These are phyloP conservation scores for Spodoptera litura DNA, from an alignment of 1,140 invertebrate genomes.

Conservation along the genomic window DNA sequence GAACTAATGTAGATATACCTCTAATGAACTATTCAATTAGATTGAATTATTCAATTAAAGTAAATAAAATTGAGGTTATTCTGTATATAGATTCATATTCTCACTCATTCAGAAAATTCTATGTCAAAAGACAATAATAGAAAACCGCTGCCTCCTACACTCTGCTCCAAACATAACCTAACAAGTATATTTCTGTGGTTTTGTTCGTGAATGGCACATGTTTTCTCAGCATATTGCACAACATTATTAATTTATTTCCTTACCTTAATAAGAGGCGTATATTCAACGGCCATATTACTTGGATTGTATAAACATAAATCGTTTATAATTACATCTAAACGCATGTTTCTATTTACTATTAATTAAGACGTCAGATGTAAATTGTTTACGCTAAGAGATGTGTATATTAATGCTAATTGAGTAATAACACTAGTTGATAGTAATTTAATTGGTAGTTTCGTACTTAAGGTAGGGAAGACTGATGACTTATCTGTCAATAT, in stretches of 20 bases:
- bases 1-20: no score
- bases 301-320: neutral
- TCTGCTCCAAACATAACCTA: slow-evolving; percentile 18
- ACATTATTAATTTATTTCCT: slow-evolving; percentile 25
- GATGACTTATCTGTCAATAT: no score
- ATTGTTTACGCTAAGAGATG: neutral
- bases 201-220: slow-evolving; percentile 40
- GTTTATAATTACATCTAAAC: neutral
- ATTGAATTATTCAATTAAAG: no score
- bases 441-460: no score
- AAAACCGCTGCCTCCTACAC: slow-evolving; percentile 16
- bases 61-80: no score
- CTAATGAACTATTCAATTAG: no score
- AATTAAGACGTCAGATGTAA: neutral
- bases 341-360: slow-evolving; percentile 6
- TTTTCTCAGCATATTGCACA: slow-evolving; percentile 38
- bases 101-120: no score
- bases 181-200: slow-evolving; percentile 27
- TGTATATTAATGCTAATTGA: neutral
- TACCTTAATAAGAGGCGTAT: slow-evolving; percentile 5
- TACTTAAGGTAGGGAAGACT: no score
- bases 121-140: neutral
- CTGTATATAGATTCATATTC: no score
- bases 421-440: no score
- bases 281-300: slow-evolving; percentile 1